phyloP scores from a whole-genome alignment of 2,888 invertebrate species.

The Watsonalla cultraria region DNA sequence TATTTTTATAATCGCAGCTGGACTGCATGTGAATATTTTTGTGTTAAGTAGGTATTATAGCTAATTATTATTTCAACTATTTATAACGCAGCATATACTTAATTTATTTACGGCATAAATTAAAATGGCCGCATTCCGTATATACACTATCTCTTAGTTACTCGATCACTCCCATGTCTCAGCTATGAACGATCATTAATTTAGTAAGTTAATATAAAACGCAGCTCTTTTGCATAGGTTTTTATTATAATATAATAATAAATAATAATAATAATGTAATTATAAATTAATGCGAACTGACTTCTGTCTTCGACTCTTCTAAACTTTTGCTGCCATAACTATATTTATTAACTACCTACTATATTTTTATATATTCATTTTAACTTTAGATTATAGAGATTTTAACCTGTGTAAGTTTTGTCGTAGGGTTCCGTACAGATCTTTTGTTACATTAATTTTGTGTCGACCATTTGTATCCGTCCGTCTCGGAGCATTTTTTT shows the following conservation, averaged over 20 bases:
- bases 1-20: background rate
- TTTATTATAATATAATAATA: background rate
- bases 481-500: background rate
- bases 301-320: conserved; percentile 37
- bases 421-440: background rate
- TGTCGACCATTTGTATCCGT: background rate
- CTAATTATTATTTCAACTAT: too few species aligned
- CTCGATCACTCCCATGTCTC: too few species aligned
- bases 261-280: conserved; percentile 23
- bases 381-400: background rate
- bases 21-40: background rate
- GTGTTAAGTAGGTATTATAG: too few species aligned
- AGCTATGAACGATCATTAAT: background rate
- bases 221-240: background rate
- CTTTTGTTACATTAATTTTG: background rate
- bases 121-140: background rate
- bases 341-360: background rate
- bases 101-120: too few species aligned
- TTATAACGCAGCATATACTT: too few species aligned
- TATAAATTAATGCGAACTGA: conserved; percentile 42
- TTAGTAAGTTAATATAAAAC: background rate
- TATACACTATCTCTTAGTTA: background rate
- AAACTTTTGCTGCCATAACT: conserved; percentile 44
- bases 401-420: background rate
- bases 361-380: background rate